Percentiles rank a stretch among this genome's conserved stretches.
phyloP scores from a whole-genome alignment of 2,888 invertebrate species.

The Drosophila bunnanda region DNA sequence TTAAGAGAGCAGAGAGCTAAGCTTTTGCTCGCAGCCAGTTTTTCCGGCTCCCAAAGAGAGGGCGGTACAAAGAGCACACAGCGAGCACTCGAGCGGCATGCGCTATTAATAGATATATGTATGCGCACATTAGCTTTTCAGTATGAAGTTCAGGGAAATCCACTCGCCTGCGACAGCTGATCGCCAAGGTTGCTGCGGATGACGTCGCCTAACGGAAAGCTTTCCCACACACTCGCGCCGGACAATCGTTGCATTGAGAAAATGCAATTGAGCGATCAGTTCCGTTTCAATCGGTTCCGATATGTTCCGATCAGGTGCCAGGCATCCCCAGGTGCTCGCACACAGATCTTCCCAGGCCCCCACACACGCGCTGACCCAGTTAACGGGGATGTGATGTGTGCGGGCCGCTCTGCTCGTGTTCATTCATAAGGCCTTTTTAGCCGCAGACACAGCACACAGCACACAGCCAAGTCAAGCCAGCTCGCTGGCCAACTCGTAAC shows the following conservation, averaged over 20 bases:
- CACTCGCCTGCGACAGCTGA: constrained; percentile 71
- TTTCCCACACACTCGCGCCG: constrained; percentile 43
- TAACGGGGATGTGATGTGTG: constrained; percentile 26
- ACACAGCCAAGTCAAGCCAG: background rate
- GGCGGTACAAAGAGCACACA: constrained; percentile 6
- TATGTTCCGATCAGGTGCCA: constrained; percentile 12
- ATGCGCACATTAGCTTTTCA: constrained; percentile 61
- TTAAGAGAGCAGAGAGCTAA: constrained; percentile 47
- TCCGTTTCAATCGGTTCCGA: constrained; percentile 3
- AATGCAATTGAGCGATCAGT: constrained; percentile 59
- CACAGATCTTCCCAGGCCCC: constrained; percentile 48
- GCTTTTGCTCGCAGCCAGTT: constrained; percentile 58
- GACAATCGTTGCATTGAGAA: constrained; percentile 61
- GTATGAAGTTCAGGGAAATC: constrained; percentile 84
- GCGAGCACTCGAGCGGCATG: constrained; percentile 31
- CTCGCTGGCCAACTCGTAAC: constrained; percentile 21
- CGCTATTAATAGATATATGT: constrained; percentile 76
- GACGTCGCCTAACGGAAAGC: constrained; percentile 72
- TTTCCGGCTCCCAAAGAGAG: constrained; percentile 52
- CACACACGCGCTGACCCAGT: constrained; percentile 69
- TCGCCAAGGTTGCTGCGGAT: constrained; percentile 66
- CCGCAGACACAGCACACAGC: constrained; percentile 18
- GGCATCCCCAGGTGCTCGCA: constrained; percentile 23
- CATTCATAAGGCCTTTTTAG: constrained; percentile 43
- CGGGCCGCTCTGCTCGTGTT: constrained; percentile 6